These are phyloP conservation scores for Chloroceryle amazona DNA, from an alignment of 2,797 vertebrate genomes.

Conservation along the genomic window DNA sequence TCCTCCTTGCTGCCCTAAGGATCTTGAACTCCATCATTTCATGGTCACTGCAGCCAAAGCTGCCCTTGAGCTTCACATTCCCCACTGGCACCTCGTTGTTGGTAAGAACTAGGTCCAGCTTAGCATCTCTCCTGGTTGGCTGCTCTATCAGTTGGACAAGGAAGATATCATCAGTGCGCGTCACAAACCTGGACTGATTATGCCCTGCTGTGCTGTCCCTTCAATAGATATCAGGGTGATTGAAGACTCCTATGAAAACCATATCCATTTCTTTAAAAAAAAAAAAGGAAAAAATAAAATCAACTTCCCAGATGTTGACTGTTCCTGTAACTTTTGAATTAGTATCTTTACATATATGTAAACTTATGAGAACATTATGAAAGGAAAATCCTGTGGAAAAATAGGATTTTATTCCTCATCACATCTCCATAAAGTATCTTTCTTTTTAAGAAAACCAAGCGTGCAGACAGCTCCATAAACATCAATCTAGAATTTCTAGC, in stretches of 20 bases:
- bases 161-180: neutral
- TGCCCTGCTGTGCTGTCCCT: neutral
- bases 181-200: neutral
- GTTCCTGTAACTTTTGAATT: neutral
- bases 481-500: neutral
- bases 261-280: neutral
- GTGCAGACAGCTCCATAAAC: neutral
- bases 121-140: neutral
- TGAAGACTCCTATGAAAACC: neutral
- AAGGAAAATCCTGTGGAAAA: neutral
- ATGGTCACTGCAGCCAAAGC: too few species aligned
- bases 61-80: too few species aligned
- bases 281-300: neutral
- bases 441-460: neutral
- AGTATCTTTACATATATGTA: neutral
- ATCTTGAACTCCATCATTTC: too few species aligned
- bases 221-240: neutral
- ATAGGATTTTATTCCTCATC: fast-evolving
- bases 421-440: neutral
- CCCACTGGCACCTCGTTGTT: neutral
- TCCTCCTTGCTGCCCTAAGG: too few species aligned
- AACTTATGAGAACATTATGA: neutral
- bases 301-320: neutral
- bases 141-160: neutral
- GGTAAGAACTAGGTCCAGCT: neutral